Conservation (phyloP, 2,888 invertebrate species). For the Yponomeuta sedellus region DNA sequence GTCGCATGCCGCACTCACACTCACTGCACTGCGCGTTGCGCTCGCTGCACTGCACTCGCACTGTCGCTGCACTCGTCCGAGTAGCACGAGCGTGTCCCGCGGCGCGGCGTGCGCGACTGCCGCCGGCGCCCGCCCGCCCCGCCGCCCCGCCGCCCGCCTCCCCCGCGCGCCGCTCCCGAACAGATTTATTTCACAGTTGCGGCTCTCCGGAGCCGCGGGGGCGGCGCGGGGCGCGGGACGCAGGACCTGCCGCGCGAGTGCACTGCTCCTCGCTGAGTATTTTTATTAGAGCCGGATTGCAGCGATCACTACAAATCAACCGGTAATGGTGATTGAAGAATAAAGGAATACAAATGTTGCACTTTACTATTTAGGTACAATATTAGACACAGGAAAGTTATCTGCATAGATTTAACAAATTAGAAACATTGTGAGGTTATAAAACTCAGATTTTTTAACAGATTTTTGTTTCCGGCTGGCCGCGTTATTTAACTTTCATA, state of each 20-base stretch:
- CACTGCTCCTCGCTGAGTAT: slow-evolving; percentile 78
- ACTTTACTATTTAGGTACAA: background rate
- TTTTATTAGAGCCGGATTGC: slow-evolving; percentile 1
- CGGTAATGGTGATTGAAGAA: background rate
- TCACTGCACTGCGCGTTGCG: slow-evolving; percentile 25
- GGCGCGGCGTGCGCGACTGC: slow-evolving; percentile 50
- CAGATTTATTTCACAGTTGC: slow-evolving; percentile 5
- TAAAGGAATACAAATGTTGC: background rate
- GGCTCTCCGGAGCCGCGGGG: background rate
- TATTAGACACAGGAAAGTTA: background rate
- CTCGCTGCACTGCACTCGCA: slow-evolving; percentile 25
- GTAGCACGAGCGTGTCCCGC: slow-evolving; percentile 26
- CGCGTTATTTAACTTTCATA: slow-evolving; percentile 3
- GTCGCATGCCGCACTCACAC: slow-evolving; percentile 46
- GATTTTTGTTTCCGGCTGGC: background rate
- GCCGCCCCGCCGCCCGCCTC: slow-evolving; percentile 33
- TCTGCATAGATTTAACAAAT: too few relatives aligned
- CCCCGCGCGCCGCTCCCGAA: slow-evolving; percentile 22
- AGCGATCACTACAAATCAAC: background rate
- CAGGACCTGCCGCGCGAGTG: slow-evolving; percentile 28
- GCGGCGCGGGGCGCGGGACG: slow-evolving; percentile 62
- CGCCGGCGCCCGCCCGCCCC: slow-evolving; percentile 46
- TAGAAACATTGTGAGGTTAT: too few relatives aligned
- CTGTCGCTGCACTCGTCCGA: slow-evolving; percentile 18
- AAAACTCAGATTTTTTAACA: too few relatives aligned